Conservation (phyloP, 1,140 invertebrate species). For the Aphis craccivora region DNA sequence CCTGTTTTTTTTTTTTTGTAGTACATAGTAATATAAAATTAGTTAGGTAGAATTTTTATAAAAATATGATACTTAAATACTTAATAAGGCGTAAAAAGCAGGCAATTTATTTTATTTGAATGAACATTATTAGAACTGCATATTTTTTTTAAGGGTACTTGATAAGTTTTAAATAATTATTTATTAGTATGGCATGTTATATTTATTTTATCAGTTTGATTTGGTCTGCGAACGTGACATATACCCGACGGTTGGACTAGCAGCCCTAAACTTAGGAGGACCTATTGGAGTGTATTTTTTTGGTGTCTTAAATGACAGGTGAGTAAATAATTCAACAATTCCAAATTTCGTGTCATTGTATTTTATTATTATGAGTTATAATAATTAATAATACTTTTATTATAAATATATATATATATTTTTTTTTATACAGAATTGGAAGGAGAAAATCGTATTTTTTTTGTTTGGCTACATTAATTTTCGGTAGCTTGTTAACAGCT, state of each 20-base stretch:
- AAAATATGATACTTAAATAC: background rate
- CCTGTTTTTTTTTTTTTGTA: background rate
- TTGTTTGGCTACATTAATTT: slow-evolving; percentile 78
- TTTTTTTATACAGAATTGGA: slow-evolving; percentile 70
- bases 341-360: background rate
- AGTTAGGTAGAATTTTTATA: background rate
- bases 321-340: slow-evolving; percentile 58
- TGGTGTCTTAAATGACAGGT: slow-evolving; percentile 82
- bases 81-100: background rate
- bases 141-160: background rate
- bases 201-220: slow-evolving; percentile 74
- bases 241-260: slow-evolving; percentile 83
- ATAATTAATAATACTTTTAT: background rate
- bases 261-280: slow-evolving; percentile 82
- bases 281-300: slow-evolving; percentile 87
- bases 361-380: background rate
- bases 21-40: background rate
- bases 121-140: background rate
- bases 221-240: slow-evolving; percentile 84
- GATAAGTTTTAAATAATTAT: background rate
- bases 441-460: slow-evolving; percentile 82
- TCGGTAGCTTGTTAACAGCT: slow-evolving; percentile 80
- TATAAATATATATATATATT: background rate
- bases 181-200: background rate
- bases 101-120: background rate